These are phyloP conservation scores for Trilocha varians DNA, from an alignment of 2,888 invertebrate species.

Conservation along the genomic window DNA sequence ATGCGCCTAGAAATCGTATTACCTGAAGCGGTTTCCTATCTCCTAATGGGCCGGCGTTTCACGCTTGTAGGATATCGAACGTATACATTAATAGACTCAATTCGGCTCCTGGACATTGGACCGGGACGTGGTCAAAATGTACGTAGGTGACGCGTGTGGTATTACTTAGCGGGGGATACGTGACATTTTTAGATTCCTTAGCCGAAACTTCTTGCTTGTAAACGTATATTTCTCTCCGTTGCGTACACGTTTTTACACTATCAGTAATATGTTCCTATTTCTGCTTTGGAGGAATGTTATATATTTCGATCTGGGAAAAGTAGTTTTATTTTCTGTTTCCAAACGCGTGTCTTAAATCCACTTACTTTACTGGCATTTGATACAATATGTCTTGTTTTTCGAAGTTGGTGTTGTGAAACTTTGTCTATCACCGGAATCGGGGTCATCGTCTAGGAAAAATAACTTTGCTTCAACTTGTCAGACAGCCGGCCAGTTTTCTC, in stretches of 20 bases:
- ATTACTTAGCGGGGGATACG: background rate
- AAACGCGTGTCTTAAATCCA: too few relatives aligned
- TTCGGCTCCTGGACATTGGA: constrained; percentile 29
- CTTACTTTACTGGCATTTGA: too few relatives aligned
- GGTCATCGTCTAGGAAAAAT: background rate
- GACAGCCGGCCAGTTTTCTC: background rate
- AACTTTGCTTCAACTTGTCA: background rate
- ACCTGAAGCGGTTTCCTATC: background rate
- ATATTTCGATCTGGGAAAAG: too few relatives aligned
- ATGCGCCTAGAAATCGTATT: background rate
- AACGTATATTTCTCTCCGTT: too few relatives aligned
- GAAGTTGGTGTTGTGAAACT: too few relatives aligned
- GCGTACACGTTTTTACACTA: background rate
- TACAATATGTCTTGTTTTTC: too few relatives aligned
- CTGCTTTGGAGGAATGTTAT: too few relatives aligned
- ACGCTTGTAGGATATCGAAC: background rate
- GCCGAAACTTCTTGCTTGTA: too few relatives aligned
- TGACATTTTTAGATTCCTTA: background rate
- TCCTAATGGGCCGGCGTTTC: background rate
- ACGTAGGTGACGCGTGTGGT: background rate
- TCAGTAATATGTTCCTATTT: too few relatives aligned
- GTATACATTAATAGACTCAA: constrained; percentile 24
- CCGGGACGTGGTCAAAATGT: constrained; percentile 25
- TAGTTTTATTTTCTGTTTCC: too few relatives aligned
- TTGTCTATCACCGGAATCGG: too few relatives aligned